phyloP scores from a whole-genome alignment of 2,797 vertebrate genomes.

The Eulemur albifrons region DNA sequence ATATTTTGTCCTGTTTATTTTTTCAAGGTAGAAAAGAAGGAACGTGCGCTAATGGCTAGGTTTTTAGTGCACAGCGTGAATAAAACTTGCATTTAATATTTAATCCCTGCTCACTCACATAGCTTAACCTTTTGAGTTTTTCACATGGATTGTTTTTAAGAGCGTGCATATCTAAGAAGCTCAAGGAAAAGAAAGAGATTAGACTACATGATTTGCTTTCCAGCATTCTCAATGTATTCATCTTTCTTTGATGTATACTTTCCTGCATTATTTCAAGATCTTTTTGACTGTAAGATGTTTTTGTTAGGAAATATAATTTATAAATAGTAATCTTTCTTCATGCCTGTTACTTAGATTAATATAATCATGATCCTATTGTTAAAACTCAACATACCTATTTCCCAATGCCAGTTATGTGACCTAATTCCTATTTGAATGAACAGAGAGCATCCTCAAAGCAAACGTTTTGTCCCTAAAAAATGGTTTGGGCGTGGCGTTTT shows the following conservation, averaged over 20 bases:
- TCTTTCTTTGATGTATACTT: neutral
- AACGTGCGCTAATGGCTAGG: constrained; percentile 8
- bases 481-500: neutral
- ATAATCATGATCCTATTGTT: neutral
- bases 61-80: neutral
- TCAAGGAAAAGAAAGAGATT: constrained; percentile 11
- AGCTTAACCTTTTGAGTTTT: constrained; percentile 24
- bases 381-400: neutral
- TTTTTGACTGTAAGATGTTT: constrained; percentile 37
- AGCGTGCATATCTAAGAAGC: neutral
- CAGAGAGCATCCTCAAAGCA: neutral
- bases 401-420: neutral
- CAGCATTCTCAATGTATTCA: fast-evolving
- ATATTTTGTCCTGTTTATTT: constrained; percentile 49
- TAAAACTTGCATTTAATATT: constrained; percentile 6
- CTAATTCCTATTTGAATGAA: neutral
- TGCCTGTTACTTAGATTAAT: neutral
- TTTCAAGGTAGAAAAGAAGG: constrained; percentile 54
- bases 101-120: constrained; percentile 34
- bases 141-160: constrained; percentile 18
- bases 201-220: neutral
- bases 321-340: neutral
- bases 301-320: neutral
- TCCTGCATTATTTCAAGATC: neutral
- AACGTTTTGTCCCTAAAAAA: neutral